Evolutionary conservation across 2,797 vertebrate genomes (phyloP), one percentile per base, ranked within the genome.

Genomic region (Monodelphis domestica): DNA sequence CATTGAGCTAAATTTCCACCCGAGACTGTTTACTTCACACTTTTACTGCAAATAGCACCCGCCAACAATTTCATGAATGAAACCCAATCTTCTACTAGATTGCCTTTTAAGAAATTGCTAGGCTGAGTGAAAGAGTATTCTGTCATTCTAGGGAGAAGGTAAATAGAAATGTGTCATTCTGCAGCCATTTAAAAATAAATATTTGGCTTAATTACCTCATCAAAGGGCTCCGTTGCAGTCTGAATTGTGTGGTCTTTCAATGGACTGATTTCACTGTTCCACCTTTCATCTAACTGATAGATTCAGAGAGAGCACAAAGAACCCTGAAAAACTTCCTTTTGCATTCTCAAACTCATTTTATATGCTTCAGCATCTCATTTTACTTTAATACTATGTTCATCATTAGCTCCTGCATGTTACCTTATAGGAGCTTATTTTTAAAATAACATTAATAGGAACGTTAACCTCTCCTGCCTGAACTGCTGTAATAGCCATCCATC

Each of bases 1-100:
- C 95, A 89, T 96, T 96, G 95, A 97, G 95, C 91, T 94, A 95
- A 89, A 96, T 93, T 93, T 59, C 53, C 30, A 30, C 11, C 53
- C 54, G 45, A 54, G 78, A 94, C 89, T 59, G 51, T 87, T 91
- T 91, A 56, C 24, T 70, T 92, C 45, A 84, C 4, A 89, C 89
- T 92, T 94, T 87, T 51, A 57, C 28, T 88, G 88, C 87, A 92
- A 54, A 89, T 87, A 52, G n/a, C 51, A 84, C 24, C 93, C 52
- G 5, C 87, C 30, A 33, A 11, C 45, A 21, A 88, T 52, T 91
- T 95, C 91, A 92, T 91, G 87, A 93, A 93, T 53, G 89, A 95
- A 91, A 11, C 52, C 51, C 29, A 90, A 96, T 63, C 45, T 52
- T 93, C 78, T 92, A 53, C 11, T 54, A 29, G 90, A 92, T 91